Percentiles rank a stretch among this genome's conserved stretches.
Evolutionary conservation across 1,140 invertebrate species (phyloP).

Genomic region (Drepana arcuata): DNA sequence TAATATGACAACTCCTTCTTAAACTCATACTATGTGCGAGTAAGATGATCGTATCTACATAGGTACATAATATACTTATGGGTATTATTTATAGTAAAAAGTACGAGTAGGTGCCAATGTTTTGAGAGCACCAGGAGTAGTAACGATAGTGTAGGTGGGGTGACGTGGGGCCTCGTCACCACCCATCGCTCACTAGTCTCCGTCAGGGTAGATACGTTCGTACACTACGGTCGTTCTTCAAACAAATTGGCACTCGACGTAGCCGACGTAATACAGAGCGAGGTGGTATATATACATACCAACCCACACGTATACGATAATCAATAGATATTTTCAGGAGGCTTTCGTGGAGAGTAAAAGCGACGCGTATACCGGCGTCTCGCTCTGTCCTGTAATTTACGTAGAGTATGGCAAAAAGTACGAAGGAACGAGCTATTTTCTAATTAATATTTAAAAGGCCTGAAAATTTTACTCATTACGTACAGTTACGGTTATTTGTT

Average conservation of each 20-base stretch:
- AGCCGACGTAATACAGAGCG: constrained; percentile 56
- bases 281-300: constrained; percentile 53
- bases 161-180: constrained; percentile 16
- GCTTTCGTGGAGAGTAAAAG: constrained; percentile 60
- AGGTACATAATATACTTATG: too few relatives aligned
- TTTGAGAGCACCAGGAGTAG: too few relatives aligned
- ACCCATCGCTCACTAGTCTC: neutral
- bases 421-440: constrained; percentile 16
- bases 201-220: neutral
- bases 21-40: too few relatives aligned
- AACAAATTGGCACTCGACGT: constrained; percentile 65
- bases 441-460: constrained; percentile 5
- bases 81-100: too few relatives aligned
- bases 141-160: constrained; percentile 15
- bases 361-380: constrained; percentile 45
- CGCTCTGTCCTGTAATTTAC: constrained; percentile 53
- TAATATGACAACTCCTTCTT: too few relatives aligned
- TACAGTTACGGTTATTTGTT: too few relatives aligned
- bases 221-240: constrained; percentile 43
- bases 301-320: constrained; percentile 60
- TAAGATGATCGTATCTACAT: too few relatives aligned
- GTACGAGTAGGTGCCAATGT: too few relatives aligned
- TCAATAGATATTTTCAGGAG: constrained; percentile 72
- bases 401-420: constrained; percentile 29
- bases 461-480: too few relatives aligned